These are phyloP conservation scores for Paragorgia papillata DNA, from an alignment of 92 coral and sea anemone species.

Conservation along the genomic window DNA sequence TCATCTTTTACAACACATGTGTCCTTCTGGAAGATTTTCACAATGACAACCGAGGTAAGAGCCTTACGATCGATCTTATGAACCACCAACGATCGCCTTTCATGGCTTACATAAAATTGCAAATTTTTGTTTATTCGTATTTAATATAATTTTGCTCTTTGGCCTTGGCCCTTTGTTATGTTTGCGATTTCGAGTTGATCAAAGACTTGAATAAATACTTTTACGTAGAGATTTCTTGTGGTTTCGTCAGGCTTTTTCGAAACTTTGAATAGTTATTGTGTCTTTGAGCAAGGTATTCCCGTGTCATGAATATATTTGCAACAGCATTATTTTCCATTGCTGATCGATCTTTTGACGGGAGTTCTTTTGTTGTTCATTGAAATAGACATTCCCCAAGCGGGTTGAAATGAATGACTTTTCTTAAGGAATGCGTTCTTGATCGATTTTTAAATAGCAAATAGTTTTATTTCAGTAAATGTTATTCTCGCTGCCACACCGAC, in stretches of 20 bases:
- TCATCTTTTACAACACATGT: neutral
- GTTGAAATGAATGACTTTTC: neutral
- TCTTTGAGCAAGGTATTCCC: neutral
- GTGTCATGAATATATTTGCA: neutral
- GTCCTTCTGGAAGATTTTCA: neutral
- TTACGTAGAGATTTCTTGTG: neutral
- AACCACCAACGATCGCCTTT: neutral
- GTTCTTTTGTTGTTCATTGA: neutral
- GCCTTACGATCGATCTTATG: neutral
- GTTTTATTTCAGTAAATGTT: too few species aligned
- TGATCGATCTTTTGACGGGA: neutral
- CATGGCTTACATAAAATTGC: neutral
- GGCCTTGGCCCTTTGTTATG: slow-evolving; percentile 3
- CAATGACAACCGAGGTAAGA: slow-evolving; percentile 29
- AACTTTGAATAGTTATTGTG: neutral
- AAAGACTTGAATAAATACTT: neutral
- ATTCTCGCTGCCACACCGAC: too few species aligned
- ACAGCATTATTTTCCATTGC: neutral
- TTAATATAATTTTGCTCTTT: slow-evolving; percentile 1
- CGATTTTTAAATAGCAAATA: too few species aligned
- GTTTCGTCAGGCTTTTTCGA: neutral
- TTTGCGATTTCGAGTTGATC: neutral
- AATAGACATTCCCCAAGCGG: neutral
- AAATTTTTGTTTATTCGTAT: slow-evolving; percentile 6
- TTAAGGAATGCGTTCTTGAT: too few species aligned